These are phyloP conservation scores for Cryptoblepharus egeriae DNA, from an alignment of 2,797 vertebrate species.

Conservation along the genomic window DNA sequence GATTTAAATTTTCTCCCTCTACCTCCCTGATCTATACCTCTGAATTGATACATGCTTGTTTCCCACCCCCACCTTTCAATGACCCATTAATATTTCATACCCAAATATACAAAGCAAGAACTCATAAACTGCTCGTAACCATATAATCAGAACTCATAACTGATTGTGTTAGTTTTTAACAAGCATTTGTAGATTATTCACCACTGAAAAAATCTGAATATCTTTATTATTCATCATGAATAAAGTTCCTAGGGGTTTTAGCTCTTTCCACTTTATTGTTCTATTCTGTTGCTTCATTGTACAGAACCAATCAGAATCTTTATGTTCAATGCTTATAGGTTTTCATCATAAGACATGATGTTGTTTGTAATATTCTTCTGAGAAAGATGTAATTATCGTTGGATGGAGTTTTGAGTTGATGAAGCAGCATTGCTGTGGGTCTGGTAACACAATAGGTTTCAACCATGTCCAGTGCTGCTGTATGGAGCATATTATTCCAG, in stretches of 20 bases:
- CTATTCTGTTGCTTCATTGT: background rate
- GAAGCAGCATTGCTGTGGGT: background rate
- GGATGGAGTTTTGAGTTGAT: background rate
- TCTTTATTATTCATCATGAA: background rate
- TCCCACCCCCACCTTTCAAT: too few relatives aligned
- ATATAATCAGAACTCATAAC: too few relatives aligned
- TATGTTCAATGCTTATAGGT: background rate
- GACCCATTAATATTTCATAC: background rate
- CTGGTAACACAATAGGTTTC: background rate
- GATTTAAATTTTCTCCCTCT: too few relatives aligned
- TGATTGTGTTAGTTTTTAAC: background rate
- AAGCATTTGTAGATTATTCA: background rate
- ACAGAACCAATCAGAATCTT: background rate
- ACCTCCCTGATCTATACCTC: too few relatives aligned
- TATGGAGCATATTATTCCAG: rapidly evolving
- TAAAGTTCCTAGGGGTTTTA: background rate
- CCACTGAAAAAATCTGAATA: background rate
- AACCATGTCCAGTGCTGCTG: background rate
- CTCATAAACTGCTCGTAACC: too few relatives aligned
- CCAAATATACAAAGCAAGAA: background rate
- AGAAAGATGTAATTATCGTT: background rate
- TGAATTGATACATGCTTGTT: too few relatives aligned
- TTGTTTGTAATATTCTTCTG: background rate
- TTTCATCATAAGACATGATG: background rate
- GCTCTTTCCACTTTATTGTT: background rate